phyloP scores from a whole-genome alignment of 2,797 vertebrate genomes.

The Bucorvus abyssinicus region DNA sequence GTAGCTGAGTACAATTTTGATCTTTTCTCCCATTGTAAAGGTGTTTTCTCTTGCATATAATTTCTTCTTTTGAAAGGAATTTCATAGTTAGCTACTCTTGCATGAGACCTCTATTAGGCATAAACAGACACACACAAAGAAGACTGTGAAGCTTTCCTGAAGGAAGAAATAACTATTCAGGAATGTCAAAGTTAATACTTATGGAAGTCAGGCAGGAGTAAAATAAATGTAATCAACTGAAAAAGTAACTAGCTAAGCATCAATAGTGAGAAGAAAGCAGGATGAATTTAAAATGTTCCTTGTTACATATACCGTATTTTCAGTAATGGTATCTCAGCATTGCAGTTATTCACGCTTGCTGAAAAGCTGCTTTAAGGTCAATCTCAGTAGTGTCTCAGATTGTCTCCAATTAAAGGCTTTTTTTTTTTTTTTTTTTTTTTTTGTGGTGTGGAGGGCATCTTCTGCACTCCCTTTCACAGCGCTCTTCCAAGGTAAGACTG shows the following conservation, averaged over 20 bases:
- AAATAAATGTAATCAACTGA: neutral
- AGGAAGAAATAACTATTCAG: neutral
- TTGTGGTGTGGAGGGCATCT: neutral
- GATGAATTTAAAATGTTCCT: neutral
- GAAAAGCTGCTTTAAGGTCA: neutral
- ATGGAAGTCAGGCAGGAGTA: neutral
- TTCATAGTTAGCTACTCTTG: neutral
- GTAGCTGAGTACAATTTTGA: neutral
- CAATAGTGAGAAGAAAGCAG: neutral
- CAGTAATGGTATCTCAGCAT: neutral
- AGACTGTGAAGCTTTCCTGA: neutral
- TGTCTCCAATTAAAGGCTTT: neutral
- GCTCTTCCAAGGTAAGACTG: neutral
- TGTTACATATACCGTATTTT: neutral
- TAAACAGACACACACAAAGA: neutral
- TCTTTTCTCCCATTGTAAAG: neutral
- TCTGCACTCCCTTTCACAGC: neutral
- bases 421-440: neutral
- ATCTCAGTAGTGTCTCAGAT: neutral
- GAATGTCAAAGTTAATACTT: neutral
- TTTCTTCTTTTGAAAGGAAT: neutral
- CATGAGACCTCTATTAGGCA: neutral
- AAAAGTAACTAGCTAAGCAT: neutral
- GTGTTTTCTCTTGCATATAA: neutral
- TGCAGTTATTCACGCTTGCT: neutral